Evolutionary conservation across 2,888 invertebrate genomes (phyloP).

Genomic region (Nephrotoma guestfalica): DNA sequence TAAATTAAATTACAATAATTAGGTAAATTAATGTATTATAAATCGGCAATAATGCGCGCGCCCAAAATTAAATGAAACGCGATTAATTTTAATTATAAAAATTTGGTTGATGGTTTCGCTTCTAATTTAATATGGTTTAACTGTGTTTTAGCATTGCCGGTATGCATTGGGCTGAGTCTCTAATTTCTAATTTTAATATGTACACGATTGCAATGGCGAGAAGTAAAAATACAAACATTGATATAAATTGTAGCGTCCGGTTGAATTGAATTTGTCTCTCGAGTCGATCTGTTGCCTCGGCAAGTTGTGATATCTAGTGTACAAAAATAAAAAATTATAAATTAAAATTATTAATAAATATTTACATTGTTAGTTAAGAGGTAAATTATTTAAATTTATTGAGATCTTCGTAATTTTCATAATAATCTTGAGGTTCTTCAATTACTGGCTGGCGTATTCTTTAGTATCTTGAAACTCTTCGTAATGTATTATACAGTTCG

Average conservation of each 20-base stretch:
- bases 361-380: not conserved
- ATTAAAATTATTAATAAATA: not conserved
- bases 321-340: slow-evolving; percentile 5
- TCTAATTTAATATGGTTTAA: not conserved
- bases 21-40: not conserved
- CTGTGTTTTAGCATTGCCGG: not conserved
- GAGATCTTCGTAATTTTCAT: too few relatives aligned
- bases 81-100: not conserved
- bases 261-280: slow-evolving; percentile 35
- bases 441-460: too few relatives aligned
- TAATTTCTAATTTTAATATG: slow-evolving; percentile 30
- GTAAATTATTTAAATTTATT: not conserved
- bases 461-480: too few relatives aligned
- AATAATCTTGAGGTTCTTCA: too few relatives aligned
- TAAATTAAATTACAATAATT: not conserved
- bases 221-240: slow-evolving; percentile 34
- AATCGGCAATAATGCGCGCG: not conserved
- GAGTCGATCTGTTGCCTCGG: slow-evolving; percentile 27
- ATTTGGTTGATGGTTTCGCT: not conserved
- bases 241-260: slow-evolving; percentile 36
- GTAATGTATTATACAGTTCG: too few relatives aligned
- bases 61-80: not conserved
- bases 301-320: slow-evolving; percentile 26
- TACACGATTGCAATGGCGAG: slow-evolving; percentile 32
- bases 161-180: slow-evolving; percentile 7